Evolutionary conservation across 2,888 invertebrate genomes (phyloP), one percentile per base, ranked within the genome.

Genomic region (Cryptus armator): DNA sequence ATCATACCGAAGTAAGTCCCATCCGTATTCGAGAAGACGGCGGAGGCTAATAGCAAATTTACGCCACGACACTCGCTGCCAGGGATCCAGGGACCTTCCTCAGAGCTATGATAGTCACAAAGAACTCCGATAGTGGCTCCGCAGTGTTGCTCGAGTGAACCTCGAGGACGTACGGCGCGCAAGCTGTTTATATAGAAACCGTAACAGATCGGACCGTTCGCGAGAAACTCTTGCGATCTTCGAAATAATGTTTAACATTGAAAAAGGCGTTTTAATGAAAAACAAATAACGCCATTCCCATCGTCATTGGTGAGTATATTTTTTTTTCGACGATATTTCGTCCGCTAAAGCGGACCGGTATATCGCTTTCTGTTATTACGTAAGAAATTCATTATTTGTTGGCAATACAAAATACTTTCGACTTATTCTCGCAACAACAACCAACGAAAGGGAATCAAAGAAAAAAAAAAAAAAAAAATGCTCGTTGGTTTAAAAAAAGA

Each of bases 51-150:
- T 91, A 92, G 93, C 92, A 79, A 44, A 77, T 72, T 90, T 84
- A 90, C 87, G 92, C 94, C 92, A 92, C 91, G 94, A 91, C 94
- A 94, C 94, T 95, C 92, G 94, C 95, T 94, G 94, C 93, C 94
- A 90, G 90, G 86, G 92, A 93, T 95, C 95, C 94, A 94, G 94
- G 94, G 95, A 95, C 94, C 94, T 95, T 95, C 94, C 95, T 92
- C 95, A 93, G 94, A 94, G 94, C 91, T 70, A 82, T 29, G 43
- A 66, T 66, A 43, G 92, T 94, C 92, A 92, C 88, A 67, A 72
- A 62, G 90, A 91, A 93, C 94, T 92, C 93, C 91, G 94, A 89
- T 78, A 74, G 94, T 94, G 86, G 92, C 94, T 94, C 94, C 94
- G 94, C 84, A 84, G 92, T 93, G 91, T 91, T 92, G 92, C 91